These are phyloP conservation scores for Salminus brasiliensis DNA, from an alignment of 2,113 vertebrate species.

Conservation along the genomic window DNA sequence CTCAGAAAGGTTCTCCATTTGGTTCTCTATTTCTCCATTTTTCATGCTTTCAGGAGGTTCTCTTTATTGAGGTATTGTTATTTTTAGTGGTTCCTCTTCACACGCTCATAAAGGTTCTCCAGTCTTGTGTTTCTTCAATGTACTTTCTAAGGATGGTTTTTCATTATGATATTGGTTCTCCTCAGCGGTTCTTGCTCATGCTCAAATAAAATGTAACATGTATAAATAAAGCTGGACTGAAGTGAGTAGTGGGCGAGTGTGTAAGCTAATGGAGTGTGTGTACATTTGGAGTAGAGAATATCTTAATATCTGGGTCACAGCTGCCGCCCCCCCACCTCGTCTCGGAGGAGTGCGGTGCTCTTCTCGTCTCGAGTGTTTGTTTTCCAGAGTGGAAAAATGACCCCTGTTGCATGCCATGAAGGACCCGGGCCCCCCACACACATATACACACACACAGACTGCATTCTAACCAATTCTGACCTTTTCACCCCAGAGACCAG, in stretches of 20 bases:
- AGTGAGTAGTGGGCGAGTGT: neutral
- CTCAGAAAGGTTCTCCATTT: no score
- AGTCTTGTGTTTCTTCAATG: no score
- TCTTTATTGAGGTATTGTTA: no score
- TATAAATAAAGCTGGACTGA: neutral
- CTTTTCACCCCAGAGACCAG: constrained; percentile 43
- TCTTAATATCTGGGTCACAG: constrained; percentile 29
- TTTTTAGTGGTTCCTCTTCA: no score
- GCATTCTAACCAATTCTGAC: constrained; percentile 51
- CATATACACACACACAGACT: neutral
- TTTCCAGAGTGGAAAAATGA: constrained; percentile 45
- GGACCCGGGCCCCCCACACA: constrained; percentile 20
- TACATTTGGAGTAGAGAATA: neutral
- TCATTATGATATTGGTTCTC: no score
- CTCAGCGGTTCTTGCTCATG: no score
- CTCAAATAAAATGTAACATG: no score
- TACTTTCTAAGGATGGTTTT: no score
- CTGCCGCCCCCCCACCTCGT: constrained; percentile 21
- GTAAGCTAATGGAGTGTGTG: neutral
- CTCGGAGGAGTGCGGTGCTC: constrained; percentile 11
- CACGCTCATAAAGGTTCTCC: no score
- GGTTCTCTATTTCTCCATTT: no score
- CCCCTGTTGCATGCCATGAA: constrained; percentile 32
- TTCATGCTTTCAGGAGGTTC: no score
- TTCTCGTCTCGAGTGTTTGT: constrained; percentile 46